phyloP scores from a whole-genome alignment of 2,113 vertebrate species.

The Antennarius striatus region DNA sequence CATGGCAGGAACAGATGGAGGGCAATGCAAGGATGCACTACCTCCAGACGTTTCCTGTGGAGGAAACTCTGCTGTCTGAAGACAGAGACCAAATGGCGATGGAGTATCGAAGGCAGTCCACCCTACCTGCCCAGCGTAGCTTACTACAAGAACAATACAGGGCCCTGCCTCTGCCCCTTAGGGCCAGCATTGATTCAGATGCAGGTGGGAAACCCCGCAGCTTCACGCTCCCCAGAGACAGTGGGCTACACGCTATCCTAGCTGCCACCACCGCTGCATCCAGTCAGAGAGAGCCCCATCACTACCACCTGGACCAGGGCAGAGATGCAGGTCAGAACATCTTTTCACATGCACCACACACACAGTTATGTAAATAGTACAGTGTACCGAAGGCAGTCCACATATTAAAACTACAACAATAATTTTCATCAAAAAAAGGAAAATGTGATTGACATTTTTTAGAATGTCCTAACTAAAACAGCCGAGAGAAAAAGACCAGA shows the following conservation, averaged over 20 bases:
- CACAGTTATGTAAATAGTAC: too few species aligned
- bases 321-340: conserved; percentile 74
- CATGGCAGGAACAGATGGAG: conserved; percentile 98
- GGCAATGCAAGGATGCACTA: conserved; percentile 92
- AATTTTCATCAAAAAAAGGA: too few species aligned
- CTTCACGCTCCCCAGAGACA: conserved; percentile 95
- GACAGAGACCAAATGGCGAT: conserved; percentile 81
- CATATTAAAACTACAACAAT: too few species aligned
- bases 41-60: conserved; percentile 92
- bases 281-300: conserved; percentile 82
- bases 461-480: too few species aligned
- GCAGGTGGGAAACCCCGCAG: conserved; percentile 87
- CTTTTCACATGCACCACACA: neutral
- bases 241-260: conserved; percentile 93
- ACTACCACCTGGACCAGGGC: conserved; percentile 80
- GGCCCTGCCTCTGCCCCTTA: conserved; percentile 79
- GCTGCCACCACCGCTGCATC: conserved; percentile 81
- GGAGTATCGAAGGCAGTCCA: conserved; percentile 93
- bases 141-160: conserved; percentile 91
- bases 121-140: conserved; percentile 91
- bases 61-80: conserved; percentile 87
- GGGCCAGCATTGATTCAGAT: conserved; percentile 71
- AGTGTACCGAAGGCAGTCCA: too few species aligned
- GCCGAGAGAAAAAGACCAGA: too few species aligned
- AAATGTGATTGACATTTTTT: too few species aligned